phyloP scores from a whole-genome alignment of 2,797 vertebrate species.

The Myiotriccus ornatus region DNA sequence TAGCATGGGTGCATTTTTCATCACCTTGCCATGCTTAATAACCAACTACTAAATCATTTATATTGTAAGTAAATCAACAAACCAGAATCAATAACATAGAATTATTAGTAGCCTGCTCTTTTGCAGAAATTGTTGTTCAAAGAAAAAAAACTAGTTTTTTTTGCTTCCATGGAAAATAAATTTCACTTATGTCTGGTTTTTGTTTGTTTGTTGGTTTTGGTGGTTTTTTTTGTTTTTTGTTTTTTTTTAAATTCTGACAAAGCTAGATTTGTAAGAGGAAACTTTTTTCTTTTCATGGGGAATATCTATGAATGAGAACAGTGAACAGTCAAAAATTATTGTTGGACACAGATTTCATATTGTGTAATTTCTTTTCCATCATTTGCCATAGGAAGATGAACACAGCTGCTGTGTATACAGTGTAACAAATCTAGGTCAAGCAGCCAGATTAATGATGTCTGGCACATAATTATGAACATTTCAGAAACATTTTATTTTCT shows the following conservation, averaged over 20 bases:
- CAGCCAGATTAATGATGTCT: not conserved
- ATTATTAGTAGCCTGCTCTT: not conserved
- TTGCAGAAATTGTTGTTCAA: not conserved
- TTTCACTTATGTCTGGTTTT: not conserved
- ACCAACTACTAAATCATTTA: not conserved
- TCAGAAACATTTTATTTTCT: not conserved
- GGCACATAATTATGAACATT: not conserved
- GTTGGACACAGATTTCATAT: not conserved
- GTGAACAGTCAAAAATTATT: not conserved
- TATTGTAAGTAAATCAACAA: conserved; percentile 3
- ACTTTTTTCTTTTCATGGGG: not conserved
- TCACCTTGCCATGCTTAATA: not conserved
- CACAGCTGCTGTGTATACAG: not conserved
- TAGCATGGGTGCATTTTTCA: not conserved
- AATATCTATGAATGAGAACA: not conserved
- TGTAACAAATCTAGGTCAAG: conserved; percentile 8
- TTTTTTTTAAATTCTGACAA: not conserved
- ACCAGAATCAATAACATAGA: not conserved
- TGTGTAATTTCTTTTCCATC: not conserved
- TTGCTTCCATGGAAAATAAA: not conserved
- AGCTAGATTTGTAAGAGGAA: not conserved
- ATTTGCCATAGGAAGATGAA: not conserved
- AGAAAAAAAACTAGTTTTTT: not conserved
- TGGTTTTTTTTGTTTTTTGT: too few relatives aligned
- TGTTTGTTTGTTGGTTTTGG: not conserved